phyloP scores from a whole-genome alignment of 2,113 vertebrate species.

The Scomber japonicus region DNA sequence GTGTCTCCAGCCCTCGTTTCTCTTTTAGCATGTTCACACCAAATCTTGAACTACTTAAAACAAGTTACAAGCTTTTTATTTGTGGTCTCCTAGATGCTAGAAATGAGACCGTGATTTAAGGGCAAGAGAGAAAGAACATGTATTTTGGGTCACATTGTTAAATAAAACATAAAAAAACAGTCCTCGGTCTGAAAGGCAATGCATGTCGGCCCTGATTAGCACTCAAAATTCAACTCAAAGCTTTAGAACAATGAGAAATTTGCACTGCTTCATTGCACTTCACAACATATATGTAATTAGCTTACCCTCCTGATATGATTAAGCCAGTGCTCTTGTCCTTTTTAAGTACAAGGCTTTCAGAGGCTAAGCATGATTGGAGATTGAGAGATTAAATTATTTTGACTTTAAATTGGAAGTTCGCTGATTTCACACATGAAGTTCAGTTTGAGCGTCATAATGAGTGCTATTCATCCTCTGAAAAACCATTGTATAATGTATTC shows the following conservation, averaged over 20 bases:
- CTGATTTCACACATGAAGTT: too few species aligned
- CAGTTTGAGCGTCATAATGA: too few species aligned
- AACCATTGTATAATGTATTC: too few species aligned
- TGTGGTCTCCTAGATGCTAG: not conserved
- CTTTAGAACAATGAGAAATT: slow-evolving; percentile 7
- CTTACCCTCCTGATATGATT: not conserved
- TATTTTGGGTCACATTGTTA: not conserved
- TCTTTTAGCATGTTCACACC: not conserved
- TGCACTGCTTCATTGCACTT: not conserved
- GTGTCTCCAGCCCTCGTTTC: too few species aligned
- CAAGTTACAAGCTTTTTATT: too few species aligned
- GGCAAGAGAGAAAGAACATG: not conserved
- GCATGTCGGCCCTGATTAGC: not conserved
- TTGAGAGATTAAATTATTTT: not conserved
- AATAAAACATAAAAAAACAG: not conserved
- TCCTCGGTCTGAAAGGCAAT: not conserved
- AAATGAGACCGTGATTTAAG: not conserved
- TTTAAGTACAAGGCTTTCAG: too few species aligned
- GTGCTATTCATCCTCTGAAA: too few species aligned
- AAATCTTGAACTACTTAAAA: not conserved
- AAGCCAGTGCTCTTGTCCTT: not conserved
- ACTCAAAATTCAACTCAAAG: not conserved
- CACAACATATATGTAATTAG: not conserved
- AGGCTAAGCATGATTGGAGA: too few species aligned
- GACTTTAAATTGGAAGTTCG: too few species aligned